These are phyloP conservation scores for Damaliscus lunatus DNA, from an alignment of 2,113 vertebrate genomes.

Conservation along the genomic window DNA sequence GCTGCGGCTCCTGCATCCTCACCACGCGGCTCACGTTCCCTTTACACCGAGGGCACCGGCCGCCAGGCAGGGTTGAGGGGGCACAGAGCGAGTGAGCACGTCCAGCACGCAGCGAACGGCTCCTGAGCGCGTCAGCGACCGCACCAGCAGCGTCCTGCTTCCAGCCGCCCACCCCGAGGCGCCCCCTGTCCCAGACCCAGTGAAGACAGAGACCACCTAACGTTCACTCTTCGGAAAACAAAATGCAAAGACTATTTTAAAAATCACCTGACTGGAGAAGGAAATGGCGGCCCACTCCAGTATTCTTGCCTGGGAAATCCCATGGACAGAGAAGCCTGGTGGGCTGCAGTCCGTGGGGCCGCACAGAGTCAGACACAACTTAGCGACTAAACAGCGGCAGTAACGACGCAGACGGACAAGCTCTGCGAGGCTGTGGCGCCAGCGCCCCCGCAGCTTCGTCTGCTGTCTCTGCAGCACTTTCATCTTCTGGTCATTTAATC, in stretches of 20 bases:
- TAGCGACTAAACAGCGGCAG: fast-evolving
- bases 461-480: background rate
- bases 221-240: background rate
- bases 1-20: fast-evolving
- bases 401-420: background rate
- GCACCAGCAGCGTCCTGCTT: background rate
- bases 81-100: fast-evolving
- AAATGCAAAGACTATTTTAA: background rate
- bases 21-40: fast-evolving
- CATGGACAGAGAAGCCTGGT: background rate
- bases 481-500: background rate
- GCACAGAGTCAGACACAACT: too few species aligned
- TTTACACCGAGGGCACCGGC: fast-evolving
- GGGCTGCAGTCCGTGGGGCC: too few species aligned
- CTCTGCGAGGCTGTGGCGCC: background rate
- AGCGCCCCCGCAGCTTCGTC: background rate
- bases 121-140: background rate
- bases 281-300: background rate
- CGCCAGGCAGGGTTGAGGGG: background rate
- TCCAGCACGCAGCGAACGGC: fast-evolving
- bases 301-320: background rate
- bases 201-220: too few species aligned
- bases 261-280: background rate
- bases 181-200: too few species aligned
- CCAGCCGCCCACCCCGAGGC: too few species aligned